A percentile compares a stretch with the other conserved stretches of the same genome.
Evolutionary conservation across 1,140 invertebrate species (phyloP).

Genomic region (Calliopsis andreniformis): DNA sequence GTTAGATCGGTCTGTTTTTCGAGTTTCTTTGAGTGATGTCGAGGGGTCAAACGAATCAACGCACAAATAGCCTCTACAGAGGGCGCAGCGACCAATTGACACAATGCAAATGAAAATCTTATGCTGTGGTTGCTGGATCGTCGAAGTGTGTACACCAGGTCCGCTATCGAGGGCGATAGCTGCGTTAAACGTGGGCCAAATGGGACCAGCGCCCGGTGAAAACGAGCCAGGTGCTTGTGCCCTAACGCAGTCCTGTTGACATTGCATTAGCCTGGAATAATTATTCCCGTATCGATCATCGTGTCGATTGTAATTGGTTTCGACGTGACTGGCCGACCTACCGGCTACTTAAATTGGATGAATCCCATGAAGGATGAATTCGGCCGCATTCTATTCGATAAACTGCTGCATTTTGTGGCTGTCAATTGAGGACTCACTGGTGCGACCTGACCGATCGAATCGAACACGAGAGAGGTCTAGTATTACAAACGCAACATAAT

Average conservation of each 20-base stretch:
- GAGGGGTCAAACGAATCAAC: constrained; percentile 19
- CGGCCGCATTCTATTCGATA: constrained; percentile 4
- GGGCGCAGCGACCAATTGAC: constrained; percentile 38
- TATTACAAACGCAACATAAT: no score
- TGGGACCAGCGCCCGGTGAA: constrained; percentile 33
- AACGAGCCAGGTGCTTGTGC: constrained; percentile 46
- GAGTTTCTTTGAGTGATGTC: background rate
- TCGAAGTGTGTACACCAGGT: constrained; percentile 14
- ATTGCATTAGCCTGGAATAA: constrained; percentile 68
- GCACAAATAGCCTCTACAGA: background rate
- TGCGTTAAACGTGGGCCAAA: constrained; percentile 49
- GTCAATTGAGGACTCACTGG: constrained; percentile 25
- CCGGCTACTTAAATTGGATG: constrained; percentile 54
- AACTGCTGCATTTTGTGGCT: background rate
- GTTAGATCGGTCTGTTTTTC: constrained; percentile 1
- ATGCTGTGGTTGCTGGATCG: constrained; percentile 29
- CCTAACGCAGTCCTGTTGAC: constrained; percentile 56
- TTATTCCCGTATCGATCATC: constrained; percentile 72
- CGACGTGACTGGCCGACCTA: constrained; percentile 52
- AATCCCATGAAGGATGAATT: constrained; percentile 30
- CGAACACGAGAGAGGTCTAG: no score
- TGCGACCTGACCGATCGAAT: constrained; percentile 29
- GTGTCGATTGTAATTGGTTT: constrained; percentile 61
- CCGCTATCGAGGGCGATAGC: constrained; percentile 26
- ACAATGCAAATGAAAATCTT: constrained; percentile 63